A percentile compares a stretch with the other conserved stretches of the same genome.
Conservation (phyloP, 2,113 vertebrate species). For the Equus quagga region DNA sequence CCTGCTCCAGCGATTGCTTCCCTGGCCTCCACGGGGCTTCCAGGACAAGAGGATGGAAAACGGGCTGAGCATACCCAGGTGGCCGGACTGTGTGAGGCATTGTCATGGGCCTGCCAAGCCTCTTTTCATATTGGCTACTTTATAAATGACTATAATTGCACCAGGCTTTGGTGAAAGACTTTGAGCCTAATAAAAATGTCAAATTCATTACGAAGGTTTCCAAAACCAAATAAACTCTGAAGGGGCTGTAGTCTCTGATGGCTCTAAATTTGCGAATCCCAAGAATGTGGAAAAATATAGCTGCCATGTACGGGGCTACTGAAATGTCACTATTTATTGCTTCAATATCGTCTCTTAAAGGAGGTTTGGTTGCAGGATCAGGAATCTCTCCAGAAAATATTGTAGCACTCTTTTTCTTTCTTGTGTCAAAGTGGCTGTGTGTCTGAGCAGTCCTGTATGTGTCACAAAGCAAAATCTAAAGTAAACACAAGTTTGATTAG, state of each 20-base stretch:
- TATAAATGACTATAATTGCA: constrained; percentile 57
- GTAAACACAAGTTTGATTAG: constrained; percentile 83
- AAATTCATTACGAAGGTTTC: constrained; percentile 75
- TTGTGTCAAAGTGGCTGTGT: constrained; percentile 76
- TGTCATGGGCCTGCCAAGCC: background rate
- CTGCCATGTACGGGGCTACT: constrained; percentile 57
- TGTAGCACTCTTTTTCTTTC: constrained; percentile 70
- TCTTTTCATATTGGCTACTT: constrained; percentile 58
- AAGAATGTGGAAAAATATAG: constrained; percentile 70
- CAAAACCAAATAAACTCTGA: constrained; percentile 77
- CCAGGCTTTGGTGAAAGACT: constrained; percentile 58
- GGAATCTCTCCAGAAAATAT: constrained; percentile 81
- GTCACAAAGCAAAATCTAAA: constrained; percentile 84
- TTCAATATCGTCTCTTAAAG: constrained; percentile 28
- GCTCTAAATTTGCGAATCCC: constrained; percentile 69
- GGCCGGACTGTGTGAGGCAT: background rate
- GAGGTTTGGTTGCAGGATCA: constrained; percentile 77
- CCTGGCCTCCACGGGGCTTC: background rate
- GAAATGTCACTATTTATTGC: constrained; percentile 76
- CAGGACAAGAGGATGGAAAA: background rate
- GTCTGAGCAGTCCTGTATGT: background rate
- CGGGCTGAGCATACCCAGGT: background rate
- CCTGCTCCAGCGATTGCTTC: background rate
- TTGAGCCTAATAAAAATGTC: constrained; percentile 80
- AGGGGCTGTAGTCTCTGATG: constrained; percentile 70